A percentile compares a stretch with the other conserved stretches of the same genome.
phyloP scores from a whole-genome alignment of 2,888 invertebrate genomes.

The Thymelicus acteon region DNA sequence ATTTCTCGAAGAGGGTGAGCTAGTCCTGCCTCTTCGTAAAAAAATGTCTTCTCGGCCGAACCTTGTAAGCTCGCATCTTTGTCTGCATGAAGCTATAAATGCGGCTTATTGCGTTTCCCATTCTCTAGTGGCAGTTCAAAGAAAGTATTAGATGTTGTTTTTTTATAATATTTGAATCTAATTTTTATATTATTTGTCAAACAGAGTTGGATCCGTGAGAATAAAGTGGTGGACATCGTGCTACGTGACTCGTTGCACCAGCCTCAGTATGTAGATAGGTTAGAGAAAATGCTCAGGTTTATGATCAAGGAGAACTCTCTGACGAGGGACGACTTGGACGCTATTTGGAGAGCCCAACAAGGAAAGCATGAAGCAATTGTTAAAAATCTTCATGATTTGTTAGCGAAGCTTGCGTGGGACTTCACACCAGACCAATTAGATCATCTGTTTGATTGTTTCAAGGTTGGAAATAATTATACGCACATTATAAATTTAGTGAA shows the following conservation, averaged over 20 bases:
- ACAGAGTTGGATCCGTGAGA: constrained; percentile 97
- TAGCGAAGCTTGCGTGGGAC: constrained; percentile 99
- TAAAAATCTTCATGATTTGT: constrained; percentile 97
- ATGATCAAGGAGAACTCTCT: constrained; percentile 97
- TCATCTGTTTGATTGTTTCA: constrained; percentile 98
- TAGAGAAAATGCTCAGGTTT: constrained; percentile 98
- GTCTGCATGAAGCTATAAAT: no score
- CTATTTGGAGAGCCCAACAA: constrained; percentile 98
- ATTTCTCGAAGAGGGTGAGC: no score
- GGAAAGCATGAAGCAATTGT: constrained; percentile 99
- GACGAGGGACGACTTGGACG: constrained; percentile 95
- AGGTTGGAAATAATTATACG: constrained; percentile 83
- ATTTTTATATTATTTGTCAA: constrained; percentile 7
- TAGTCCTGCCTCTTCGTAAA: no score
- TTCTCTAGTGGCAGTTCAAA: no score
- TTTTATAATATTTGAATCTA: no score
- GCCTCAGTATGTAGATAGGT: constrained; percentile 98
- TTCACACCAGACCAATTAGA: constrained; percentile 98
- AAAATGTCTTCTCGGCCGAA: no score
- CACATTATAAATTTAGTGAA: background rate
- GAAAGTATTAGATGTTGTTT: no score
- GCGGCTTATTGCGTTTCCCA: no score
- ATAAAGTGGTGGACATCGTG: constrained; percentile 97
- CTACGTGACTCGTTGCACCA: constrained; percentile 98
- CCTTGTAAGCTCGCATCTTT: no score